These are phyloP conservation scores for Sitodiplosis mosellana DNA, from an alignment of 1,140 invertebrate species.

Conservation along the genomic window DNA sequence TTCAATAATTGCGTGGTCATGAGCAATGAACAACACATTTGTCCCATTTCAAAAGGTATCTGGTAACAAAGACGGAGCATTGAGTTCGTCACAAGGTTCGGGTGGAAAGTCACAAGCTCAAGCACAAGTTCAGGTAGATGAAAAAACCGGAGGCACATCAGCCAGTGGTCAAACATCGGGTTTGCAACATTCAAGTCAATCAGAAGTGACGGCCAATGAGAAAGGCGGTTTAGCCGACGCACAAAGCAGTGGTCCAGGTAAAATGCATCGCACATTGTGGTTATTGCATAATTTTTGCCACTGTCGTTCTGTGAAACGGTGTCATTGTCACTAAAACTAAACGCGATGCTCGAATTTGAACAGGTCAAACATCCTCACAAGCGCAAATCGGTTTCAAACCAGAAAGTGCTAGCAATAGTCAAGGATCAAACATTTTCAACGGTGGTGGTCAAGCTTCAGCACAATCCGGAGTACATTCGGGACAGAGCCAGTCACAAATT, in stretches of 20 bases:
- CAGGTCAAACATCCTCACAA: slow-evolving; percentile 57
- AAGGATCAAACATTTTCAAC: slow-evolving; percentile 33
- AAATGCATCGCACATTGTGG: too few species aligned
- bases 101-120: slow-evolving; percentile 57
- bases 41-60: slow-evolving; percentile 32
- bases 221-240: slow-evolving; percentile 67
- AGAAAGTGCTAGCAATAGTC: slow-evolving; percentile 31
- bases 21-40: not conserved
- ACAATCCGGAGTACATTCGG: slow-evolving; percentile 48
- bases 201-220: slow-evolving; percentile 40
- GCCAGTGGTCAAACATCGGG: slow-evolving; percentile 57
- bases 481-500: slow-evolving; percentile 62
- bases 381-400: slow-evolving; percentile 71
- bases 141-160: slow-evolving; percentile 47
- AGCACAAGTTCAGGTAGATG: slow-evolving; percentile 51
- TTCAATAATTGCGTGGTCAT: not conserved
- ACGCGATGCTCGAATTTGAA: too few species aligned
- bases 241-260: slow-evolving; percentile 54
- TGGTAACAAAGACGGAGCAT: slow-evolving; percentile 51
- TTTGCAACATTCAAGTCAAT: slow-evolving; percentile 42
- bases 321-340: too few species aligned
- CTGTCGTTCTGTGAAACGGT: too few species aligned
- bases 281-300: too few species aligned
- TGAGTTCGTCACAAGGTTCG: slow-evolving; percentile 50
- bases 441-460: slow-evolving; percentile 59